These are phyloP conservation scores for Planiliza haematocheilus DNA, from an alignment of 2,113 vertebrate species.

Conservation along the genomic window DNA sequence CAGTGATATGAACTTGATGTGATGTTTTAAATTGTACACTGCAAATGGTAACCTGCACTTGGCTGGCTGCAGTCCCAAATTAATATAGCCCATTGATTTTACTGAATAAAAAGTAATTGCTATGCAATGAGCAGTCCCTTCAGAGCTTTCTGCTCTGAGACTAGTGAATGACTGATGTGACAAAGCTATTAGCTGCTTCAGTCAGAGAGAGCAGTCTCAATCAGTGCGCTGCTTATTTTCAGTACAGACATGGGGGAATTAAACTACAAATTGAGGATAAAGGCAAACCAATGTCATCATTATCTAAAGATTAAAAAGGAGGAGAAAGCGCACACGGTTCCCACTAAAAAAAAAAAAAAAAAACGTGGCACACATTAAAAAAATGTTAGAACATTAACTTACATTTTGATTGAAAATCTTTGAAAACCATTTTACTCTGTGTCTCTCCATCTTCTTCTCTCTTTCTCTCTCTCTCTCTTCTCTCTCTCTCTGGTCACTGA, in stretches of 20 bases:
- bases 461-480: conserved; percentile 25
- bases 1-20: conserved; percentile 11
- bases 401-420: conserved; percentile 40
- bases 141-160: conserved; percentile 73
- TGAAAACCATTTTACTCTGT: neutral
- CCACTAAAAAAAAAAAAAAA: neutral
- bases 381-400: conserved; percentile 11
- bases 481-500: conserved; percentile 70
- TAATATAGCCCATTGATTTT: conserved; percentile 66
- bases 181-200: conserved; percentile 78
- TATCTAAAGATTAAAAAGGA: conserved; percentile 66
- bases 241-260: conserved; percentile 77
- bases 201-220: conserved; percentile 72
- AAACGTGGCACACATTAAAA: conserved; percentile 27
- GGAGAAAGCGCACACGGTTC: conserved; percentile 45
- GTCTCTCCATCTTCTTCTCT: too few relatives aligned
- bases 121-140: conserved; percentile 63
- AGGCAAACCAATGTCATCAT: conserved; percentile 79
- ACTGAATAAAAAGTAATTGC: conserved; percentile 53
- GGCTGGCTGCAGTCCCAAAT: conserved; percentile 56
- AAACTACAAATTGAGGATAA: conserved; percentile 80
- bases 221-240: conserved; percentile 77
- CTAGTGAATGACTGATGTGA: conserved; percentile 73
- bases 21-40: conserved; percentile 33
- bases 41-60: conserved; percentile 59